phyloP scores from a whole-genome alignment of 2,797 vertebrate species.

The Pseudomugil gertrudae region DNA sequence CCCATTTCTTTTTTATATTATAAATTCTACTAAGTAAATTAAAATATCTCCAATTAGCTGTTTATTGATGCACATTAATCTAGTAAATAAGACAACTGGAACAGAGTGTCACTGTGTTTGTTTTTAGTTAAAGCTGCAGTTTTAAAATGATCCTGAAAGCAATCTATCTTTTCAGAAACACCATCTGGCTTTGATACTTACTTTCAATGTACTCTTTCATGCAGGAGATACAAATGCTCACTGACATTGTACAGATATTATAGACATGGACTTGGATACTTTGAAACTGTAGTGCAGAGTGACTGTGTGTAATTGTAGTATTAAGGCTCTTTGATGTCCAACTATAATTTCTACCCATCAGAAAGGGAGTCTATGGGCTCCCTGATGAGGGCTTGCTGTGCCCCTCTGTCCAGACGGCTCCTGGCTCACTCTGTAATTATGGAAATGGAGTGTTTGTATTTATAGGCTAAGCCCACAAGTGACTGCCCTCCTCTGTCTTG shows the following conservation, averaged over 20 bases:
- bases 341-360: conserved; percentile 81
- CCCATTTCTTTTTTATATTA: conserved; percentile 25
- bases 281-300: conserved; percentile 68
- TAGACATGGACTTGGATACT: conserved; percentile 56
- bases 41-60: neutral
- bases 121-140: neutral
- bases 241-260: conserved; percentile 68
- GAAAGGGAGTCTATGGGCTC: conserved; percentile 78
- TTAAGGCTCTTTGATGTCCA: conserved; percentile 80
- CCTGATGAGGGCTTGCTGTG: conserved; percentile 80
- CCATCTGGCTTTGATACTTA: conserved; percentile 54
- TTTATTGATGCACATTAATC: neutral
- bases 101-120: neutral
- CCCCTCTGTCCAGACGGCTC: conserved; percentile 85
- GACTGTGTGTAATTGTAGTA: conserved; percentile 81
- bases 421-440: conserved; percentile 91
- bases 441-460: conserved; percentile 95
- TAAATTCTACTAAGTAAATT: conserved; percentile 21
- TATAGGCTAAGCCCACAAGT: conserved; percentile 91
- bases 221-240: conserved; percentile 55
- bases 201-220: conserved; percentile 56
- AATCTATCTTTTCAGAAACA: conserved; percentile 22
- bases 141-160: conserved; percentile 1
- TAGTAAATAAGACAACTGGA: neutral
- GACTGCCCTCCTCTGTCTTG: conserved; percentile 83